Evolutionary conservation across 2,888 invertebrate genomes (phyloP).

Genomic region (Scelioninae gen. 1): DNA sequence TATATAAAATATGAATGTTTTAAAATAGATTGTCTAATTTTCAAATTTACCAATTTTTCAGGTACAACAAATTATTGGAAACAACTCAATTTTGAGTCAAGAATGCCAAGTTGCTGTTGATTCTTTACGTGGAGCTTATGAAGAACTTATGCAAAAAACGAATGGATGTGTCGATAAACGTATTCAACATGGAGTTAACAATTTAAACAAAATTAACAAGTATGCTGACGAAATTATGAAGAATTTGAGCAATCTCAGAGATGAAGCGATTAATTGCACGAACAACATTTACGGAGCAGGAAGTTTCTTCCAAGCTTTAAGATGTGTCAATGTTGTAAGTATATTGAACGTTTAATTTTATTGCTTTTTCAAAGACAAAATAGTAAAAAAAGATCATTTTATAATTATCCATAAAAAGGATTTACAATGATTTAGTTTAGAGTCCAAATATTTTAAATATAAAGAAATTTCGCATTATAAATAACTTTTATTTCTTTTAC

Average conservation of each 20-base stretch:
- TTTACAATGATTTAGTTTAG: too few relatives aligned
- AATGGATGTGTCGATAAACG: constrained; percentile 66
- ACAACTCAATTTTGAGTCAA: constrained; percentile 51
- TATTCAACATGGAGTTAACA: constrained; percentile 63
- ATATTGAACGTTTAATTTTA: not conserved
- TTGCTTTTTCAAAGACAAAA: too few relatives aligned
- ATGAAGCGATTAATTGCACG: constrained; percentile 59
- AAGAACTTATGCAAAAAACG: constrained; percentile 6
- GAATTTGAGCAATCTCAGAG: constrained; percentile 49
- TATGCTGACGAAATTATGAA: constrained; percentile 33
- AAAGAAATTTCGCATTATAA: too few relatives aligned
- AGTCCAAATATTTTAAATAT: too few relatives aligned
- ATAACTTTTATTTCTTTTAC: too few relatives aligned
- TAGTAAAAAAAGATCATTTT: too few relatives aligned
- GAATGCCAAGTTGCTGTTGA: constrained; percentile 64
- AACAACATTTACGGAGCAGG: constrained; percentile 42
- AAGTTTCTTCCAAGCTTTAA: constrained; percentile 55
- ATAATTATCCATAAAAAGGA: too few relatives aligned
- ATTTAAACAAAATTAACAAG: constrained; percentile 65
- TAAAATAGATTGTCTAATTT: too few relatives aligned
- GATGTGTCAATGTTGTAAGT: constrained; percentile 72
- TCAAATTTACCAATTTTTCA: not conserved
- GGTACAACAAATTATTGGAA: constrained; percentile 30
- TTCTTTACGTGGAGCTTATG: constrained; percentile 41
- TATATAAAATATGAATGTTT: too few relatives aligned